Conservation (phyloP, 2,113 vertebrate genomes). For the Semicossyphus pulcher region DNA sequence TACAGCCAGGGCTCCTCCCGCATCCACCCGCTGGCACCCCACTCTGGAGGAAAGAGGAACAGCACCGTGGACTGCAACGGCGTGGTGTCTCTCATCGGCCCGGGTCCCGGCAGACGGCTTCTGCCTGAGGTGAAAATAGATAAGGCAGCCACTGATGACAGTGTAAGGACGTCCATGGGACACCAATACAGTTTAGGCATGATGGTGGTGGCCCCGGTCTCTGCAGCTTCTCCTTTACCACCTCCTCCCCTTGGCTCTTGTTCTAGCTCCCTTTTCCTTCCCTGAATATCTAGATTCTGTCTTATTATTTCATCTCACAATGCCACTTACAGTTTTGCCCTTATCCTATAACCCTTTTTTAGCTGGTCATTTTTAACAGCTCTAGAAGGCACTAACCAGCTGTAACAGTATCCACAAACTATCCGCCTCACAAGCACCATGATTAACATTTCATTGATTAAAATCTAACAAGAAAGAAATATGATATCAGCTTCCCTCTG, state of each 20-base stretch:
- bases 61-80: slow-evolving; percentile 99
- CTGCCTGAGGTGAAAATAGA: slow-evolving; percentile 99
- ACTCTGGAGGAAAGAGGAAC: slow-evolving; percentile 92
- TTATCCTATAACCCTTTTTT: slow-evolving; percentile 22
- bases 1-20: slow-evolving; percentile 95
- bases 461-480: slow-evolving; percentile 14
- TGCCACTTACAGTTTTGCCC: slow-evolving; percentile 11
- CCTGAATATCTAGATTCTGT: slow-evolving; percentile 34
- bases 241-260: slow-evolving; percentile 64
- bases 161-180: slow-evolving; percentile 88
- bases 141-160: slow-evolving; percentile 91
- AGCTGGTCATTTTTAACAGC: slow-evolving; percentile 33
- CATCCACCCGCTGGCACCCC: slow-evolving; percentile 92
- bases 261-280: slow-evolving; percentile 29
- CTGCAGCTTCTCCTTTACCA: slow-evolving; percentile 70
- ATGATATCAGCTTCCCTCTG: not conserved
- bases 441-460: slow-evolving; percentile 35
- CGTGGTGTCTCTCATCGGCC: slow-evolving; percentile 96
- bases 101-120: slow-evolving; percentile 92
- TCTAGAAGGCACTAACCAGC: slow-evolving; percentile 42
- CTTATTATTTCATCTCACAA: slow-evolving; percentile 34
- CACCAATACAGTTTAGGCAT: slow-evolving; percentile 88
- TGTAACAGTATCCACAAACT: slow-evolving; percentile 23
- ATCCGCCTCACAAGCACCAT: slow-evolving; percentile 29
- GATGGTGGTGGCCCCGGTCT: slow-evolving; percentile 78